Conservation (phyloP, 2,113 vertebrate genomes). For the Plecturocebus donacophilus region DNA sequence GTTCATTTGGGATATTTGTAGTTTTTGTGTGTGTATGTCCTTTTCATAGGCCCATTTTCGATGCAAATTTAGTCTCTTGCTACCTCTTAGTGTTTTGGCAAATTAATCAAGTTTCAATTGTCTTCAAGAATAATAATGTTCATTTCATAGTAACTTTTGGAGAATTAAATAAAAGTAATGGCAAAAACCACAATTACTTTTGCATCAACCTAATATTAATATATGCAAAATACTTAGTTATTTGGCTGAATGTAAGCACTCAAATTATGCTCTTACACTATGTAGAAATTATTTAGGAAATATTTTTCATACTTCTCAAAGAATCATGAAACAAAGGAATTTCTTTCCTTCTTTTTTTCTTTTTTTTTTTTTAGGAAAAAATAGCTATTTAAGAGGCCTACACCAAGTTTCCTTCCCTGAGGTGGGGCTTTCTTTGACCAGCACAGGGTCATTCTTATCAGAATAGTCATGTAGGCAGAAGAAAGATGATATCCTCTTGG, state of each 20-base stretch:
- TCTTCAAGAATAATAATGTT: neutral
- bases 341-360: neutral
- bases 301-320: neutral
- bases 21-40: neutral
- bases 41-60: neutral
- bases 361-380: neutral
- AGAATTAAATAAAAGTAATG: neutral
- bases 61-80: neutral
- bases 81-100: neutral
- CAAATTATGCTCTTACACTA: neutral
- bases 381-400: neutral
- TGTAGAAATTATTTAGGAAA: neutral
- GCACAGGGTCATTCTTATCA: neutral
- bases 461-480: neutral
- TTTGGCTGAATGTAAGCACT: neutral
- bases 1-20: neutral
- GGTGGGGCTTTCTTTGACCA: neutral
- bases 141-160: neutral
- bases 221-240: neutral
- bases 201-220: neutral
- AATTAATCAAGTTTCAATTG: constrained; percentile 26
- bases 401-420: neutral
- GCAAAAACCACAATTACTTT: too few relatives aligned
- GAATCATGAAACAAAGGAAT: neutral
- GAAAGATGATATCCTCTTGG: neutral